phyloP scores from a whole-genome alignment of 2,113 vertebrate genomes.

The Antechinus flavipes region DNA sequence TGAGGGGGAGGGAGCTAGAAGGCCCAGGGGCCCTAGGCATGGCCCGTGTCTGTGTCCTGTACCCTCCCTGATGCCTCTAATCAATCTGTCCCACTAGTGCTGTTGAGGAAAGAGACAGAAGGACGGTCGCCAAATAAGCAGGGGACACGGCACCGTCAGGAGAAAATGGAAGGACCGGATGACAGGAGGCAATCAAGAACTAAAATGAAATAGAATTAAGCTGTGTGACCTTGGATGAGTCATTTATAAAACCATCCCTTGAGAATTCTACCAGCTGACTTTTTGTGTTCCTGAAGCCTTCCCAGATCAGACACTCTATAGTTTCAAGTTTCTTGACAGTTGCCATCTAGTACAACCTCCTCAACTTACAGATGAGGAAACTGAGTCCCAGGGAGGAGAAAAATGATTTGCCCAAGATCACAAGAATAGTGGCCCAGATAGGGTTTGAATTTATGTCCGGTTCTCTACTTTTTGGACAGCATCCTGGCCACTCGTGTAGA shows the following conservation, averaged over 20 bases:
- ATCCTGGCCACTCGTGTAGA: not conserved
- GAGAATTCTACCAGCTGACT: not conserved
- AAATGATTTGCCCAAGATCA: not conserved
- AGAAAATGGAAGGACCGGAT: not conserved
- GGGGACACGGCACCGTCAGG: not conserved
- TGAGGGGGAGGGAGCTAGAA: not conserved
- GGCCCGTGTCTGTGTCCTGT: not conserved
- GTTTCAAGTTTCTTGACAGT: not conserved
- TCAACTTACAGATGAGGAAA: not conserved
- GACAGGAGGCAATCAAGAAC: not conserved
- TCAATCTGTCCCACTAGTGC: not conserved
- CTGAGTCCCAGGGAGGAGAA: not conserved
- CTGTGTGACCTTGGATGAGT: not conserved
- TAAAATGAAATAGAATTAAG: not conserved
- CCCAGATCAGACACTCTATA: not conserved
- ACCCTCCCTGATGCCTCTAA: not conserved
- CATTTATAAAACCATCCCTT: not conserved
- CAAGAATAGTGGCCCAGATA: not conserved
- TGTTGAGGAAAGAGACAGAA: not conserved
- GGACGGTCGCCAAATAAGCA: not conserved
- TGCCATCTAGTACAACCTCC: not conserved
- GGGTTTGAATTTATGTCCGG: not conserved
- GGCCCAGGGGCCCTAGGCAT: not conserved
- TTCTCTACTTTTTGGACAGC: not conserved
- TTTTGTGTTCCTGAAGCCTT: not conserved